Percentiles rank a stretch among this genome's conserved stretches.
Conservation (phyloP, 1,140 invertebrate genomes). For the Drosophila burlai region DNA sequence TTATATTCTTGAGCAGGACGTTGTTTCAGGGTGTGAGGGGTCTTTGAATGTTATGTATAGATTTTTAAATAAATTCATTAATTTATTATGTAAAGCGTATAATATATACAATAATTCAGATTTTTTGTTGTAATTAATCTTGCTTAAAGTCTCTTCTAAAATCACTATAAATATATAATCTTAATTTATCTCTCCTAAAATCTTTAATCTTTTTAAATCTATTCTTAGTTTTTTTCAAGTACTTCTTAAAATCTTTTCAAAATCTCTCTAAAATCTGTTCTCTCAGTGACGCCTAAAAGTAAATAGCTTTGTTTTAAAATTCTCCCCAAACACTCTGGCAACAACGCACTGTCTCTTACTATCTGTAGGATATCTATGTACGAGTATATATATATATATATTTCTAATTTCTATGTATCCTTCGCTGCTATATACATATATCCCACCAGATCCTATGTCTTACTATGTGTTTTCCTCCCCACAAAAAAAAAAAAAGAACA, state of each 20-base stretch:
- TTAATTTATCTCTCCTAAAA: background rate
- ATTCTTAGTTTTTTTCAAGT: background rate
- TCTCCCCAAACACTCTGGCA: background rate
- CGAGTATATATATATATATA: constrained; percentile 4
- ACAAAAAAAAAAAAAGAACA: background rate
- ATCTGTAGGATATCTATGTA: constrained; percentile 15
- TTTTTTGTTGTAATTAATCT: background rate
- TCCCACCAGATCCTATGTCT: constrained; percentile 19
- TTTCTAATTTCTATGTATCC: constrained; percentile 15
- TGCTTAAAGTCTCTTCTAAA: background rate
- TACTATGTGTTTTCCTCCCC: background rate
- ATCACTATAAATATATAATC: background rate
- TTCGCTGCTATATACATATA: constrained; percentile 2
- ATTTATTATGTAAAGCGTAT: too few relatives aligned
- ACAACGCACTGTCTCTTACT: constrained; percentile 8
- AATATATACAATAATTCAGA: background rate
- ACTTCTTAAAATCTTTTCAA: background rate
- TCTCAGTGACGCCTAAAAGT: too few relatives aligned
- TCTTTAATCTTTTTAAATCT: background rate
- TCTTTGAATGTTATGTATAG: background rate
- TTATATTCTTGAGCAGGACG: constrained; percentile 4
- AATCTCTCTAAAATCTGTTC: background rate
- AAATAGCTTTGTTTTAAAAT: background rate
- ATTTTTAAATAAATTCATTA: background rate
- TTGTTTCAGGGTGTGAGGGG: background rate